Percentiles rank a stretch among this genome's conserved stretches.
Conservation (phyloP, 2,113 vertebrate species). For the Vulpes ferrilata region DNA sequence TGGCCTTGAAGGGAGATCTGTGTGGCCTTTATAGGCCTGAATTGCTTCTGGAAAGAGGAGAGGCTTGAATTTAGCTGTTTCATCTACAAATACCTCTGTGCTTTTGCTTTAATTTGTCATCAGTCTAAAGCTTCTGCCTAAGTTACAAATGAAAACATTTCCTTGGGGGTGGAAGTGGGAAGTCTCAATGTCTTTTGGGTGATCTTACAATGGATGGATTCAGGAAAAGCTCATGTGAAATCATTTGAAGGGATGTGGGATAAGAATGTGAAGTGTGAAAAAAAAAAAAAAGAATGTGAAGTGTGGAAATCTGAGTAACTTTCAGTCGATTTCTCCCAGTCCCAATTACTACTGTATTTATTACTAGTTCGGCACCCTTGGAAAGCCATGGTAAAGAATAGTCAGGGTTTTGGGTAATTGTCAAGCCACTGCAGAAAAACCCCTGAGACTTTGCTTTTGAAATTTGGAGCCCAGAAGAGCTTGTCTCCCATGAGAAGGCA, state of each 20-base stretch:
- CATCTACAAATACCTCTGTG: background rate
- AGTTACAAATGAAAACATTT: constrained; percentile 41
- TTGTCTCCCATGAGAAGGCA: background rate
- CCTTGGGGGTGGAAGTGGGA: background rate
- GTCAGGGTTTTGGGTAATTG: background rate
- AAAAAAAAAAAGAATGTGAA: background rate
- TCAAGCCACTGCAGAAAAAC: background rate
- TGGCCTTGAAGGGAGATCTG: background rate
- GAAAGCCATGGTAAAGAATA: constrained; percentile 9
- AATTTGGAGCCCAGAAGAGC: constrained; percentile 44
- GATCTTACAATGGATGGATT: background rate
- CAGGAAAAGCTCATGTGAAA: constrained; percentile 5
- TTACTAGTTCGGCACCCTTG: background rate
- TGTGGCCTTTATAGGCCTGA: background rate
- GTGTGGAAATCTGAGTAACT: background rate
- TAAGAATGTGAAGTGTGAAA: background rate
- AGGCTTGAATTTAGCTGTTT: constrained; percentile 38
- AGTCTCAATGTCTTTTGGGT: background rate
- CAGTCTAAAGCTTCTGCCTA: background rate
- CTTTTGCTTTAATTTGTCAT: constrained; percentile 52
- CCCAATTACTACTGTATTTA: background rate
- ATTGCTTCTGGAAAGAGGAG: background rate
- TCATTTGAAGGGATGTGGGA: background rate
- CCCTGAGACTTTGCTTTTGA: constrained; percentile 26
- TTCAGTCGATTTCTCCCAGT: background rate